Evolutionary conservation across 2,888 invertebrate species (phyloP), one percentile per base, ranked within the genome.

Genomic region (Trachelus stipa): DNA sequence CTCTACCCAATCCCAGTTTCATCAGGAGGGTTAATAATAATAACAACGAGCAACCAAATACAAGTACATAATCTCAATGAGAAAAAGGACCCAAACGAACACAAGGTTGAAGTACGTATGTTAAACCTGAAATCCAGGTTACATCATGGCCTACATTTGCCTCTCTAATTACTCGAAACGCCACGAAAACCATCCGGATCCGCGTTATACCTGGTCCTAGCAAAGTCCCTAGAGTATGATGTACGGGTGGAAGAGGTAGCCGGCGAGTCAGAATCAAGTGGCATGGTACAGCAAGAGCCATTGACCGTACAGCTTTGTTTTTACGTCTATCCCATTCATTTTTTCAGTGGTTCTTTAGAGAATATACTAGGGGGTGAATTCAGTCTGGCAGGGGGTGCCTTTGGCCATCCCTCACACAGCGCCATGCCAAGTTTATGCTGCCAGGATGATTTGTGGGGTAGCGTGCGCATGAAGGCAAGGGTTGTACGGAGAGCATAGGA

Each of bases 391-490:
- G 56, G 56, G 56, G 56, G 56, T 56, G 56, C 56, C 56, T 56
- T 23, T 56, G 56, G 56, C 56, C 56, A 56, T 56, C 56, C 23
- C 56, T 56, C 56, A 56, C 56, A 56, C 56, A 56, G 56, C 56
- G 56, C 56, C 56, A 56, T 56, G 56, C 56, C 56, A 56, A 56
- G 56, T 56, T 56, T 56, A 56, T 56, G 56, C 56, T 56, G 56
- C 56, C 56, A 56, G 69, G n/a, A 68, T 77, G 73, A 77, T 77
- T 77, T 69, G 69, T 69, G 77, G 37, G n/a, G 69, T 30, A 31
- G 34, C 34, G 69, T 75, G 77, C 40, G 69, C 23, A 40, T 69
- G 74, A 77, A 74, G 74, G 77, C 34, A 30, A 77, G 77, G 73
- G 74, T 68, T 68, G 73, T 77, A 69, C 56, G 56, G 23, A 56